Evolutionary conservation across 2,888 invertebrate genomes (phyloP).

Genomic region (Diloba caeruleocephala): DNA sequence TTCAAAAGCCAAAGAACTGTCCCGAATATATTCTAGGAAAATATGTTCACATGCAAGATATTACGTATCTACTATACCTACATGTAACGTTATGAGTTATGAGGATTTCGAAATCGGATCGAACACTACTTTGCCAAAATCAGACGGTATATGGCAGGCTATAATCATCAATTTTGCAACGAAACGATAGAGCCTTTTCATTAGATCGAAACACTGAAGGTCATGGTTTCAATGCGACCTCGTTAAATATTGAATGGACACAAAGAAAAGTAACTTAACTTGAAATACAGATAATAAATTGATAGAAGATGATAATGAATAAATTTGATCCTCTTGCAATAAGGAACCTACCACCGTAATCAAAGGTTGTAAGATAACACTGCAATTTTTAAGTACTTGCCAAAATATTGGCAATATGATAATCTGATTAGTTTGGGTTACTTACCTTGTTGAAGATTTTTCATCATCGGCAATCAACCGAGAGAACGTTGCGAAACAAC

Average conservation of each 20-base stretch:
- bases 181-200: conserved; percentile 15
- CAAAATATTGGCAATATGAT: conserved; percentile 31
- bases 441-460: conserved; percentile 45
- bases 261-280: conserved; percentile 4
- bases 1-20: too few species aligned
- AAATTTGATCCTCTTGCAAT: too few species aligned
- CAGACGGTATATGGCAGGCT: too few species aligned
- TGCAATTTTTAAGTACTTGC: conserved; percentile 18
- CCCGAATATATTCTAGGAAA: too few species aligned
- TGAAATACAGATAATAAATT: background rate
- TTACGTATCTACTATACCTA: too few species aligned
- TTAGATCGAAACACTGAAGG: conserved; percentile 14
- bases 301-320: too few species aligned
- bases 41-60: too few species aligned
- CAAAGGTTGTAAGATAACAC: background rate
- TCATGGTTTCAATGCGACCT: conserved; percentile 17
- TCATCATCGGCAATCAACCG: conserved; percentile 52
- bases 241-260: conserved; percentile 5
- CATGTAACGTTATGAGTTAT: too few species aligned
- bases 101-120: too few species aligned
- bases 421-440: conserved; percentile 48
- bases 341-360: too few species aligned
- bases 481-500: conserved; percentile 45
- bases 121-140: too few species aligned
- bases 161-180: conserved; percentile 7